Conservation (phyloP, 2,113 vertebrate genomes). For the Gopherus evgoodei region DNA sequence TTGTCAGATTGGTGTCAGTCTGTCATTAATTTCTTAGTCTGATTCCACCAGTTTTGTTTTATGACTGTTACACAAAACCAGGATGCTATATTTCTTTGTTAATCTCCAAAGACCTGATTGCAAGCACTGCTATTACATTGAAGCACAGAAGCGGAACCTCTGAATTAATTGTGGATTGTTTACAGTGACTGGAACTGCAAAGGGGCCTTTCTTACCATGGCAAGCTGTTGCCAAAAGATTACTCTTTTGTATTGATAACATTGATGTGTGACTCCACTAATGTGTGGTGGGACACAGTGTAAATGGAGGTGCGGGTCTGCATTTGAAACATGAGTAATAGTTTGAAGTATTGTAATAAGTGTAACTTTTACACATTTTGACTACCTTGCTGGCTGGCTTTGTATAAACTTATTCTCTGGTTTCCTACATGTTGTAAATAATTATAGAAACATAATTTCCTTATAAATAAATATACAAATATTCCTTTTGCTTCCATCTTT, state of each 20-base stretch:
- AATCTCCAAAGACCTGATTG: background rate
- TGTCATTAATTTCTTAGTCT: background rate
- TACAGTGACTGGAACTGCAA: background rate
- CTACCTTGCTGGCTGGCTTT: conserved; percentile 53
- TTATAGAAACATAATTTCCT: conserved; percentile 71
- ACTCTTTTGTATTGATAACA: conserved; percentile 41
- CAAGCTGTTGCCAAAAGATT: conserved; percentile 26
- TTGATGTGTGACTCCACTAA: background rate
- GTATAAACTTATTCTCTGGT: conserved; percentile 60
- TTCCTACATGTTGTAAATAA: conserved; percentile 82
- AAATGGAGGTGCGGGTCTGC: conserved; percentile 9
- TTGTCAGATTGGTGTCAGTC: background rate
- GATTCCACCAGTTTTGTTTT: background rate
- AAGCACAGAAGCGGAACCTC: background rate
- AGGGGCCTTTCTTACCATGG: background rate
- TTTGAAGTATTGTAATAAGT: background rate
- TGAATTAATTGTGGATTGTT: background rate
- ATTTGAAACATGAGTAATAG: background rate
- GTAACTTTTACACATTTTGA: conserved; percentile 44
- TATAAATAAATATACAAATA: conserved; percentile 83
- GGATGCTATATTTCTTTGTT: no score
- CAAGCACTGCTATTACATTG: background rate
- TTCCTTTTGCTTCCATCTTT: background rate
- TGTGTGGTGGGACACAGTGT: background rate
- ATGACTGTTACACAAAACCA: background rate